These are phyloP conservation scores for Phymorhynchus buccinoides DNA, from an alignment of 1,140 invertebrate species.

Conservation along the genomic window DNA sequence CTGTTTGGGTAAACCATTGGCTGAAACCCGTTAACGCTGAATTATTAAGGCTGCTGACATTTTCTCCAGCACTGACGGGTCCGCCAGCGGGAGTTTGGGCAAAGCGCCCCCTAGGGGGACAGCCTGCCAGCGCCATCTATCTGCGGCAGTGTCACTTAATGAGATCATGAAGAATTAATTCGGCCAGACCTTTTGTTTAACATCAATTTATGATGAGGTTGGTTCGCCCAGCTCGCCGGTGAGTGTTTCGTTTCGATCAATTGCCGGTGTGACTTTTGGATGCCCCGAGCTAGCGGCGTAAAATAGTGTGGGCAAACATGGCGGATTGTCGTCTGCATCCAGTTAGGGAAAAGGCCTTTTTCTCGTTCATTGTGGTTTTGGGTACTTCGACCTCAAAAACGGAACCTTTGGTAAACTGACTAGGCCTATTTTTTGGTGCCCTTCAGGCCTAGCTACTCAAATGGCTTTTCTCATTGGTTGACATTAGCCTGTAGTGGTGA, in stretches of 20 bases:
- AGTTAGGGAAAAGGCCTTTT: not conserved
- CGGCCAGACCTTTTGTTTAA: slow-evolving; percentile 39
- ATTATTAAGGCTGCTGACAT: slow-evolving; percentile 37
- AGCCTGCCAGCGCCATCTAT: slow-evolving; percentile 33
- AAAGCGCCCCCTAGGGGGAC: slow-evolving; percentile 32
- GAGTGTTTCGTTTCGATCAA: slow-evolving; percentile 28
- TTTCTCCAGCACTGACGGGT: slow-evolving; percentile 3
- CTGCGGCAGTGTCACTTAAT: slow-evolving; percentile 34
- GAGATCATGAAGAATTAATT: slow-evolving; percentile 42
- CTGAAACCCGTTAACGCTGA: slow-evolving; percentile 36
- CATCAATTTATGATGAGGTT: slow-evolving; percentile 40
- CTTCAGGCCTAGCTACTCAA: no score
- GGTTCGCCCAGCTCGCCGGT: slow-evolving; percentile 19
- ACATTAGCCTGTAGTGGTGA: no score
- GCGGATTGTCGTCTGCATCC: not conserved
- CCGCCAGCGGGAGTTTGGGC: not conserved
- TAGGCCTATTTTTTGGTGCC: no score
- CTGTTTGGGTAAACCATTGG: slow-evolving; percentile 25
- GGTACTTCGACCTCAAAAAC: slow-evolving; percentile 8
- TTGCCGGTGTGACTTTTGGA: slow-evolving; percentile 35
- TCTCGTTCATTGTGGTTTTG: not conserved
- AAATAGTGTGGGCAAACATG: slow-evolving; percentile 38
- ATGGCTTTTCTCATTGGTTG: no score
- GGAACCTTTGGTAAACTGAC: not conserved
- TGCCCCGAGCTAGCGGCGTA: slow-evolving; percentile 15